Evolutionary conservation across 1,140 invertebrate genomes (phyloP).

Genomic region (Drosophila albomicans): DNA sequence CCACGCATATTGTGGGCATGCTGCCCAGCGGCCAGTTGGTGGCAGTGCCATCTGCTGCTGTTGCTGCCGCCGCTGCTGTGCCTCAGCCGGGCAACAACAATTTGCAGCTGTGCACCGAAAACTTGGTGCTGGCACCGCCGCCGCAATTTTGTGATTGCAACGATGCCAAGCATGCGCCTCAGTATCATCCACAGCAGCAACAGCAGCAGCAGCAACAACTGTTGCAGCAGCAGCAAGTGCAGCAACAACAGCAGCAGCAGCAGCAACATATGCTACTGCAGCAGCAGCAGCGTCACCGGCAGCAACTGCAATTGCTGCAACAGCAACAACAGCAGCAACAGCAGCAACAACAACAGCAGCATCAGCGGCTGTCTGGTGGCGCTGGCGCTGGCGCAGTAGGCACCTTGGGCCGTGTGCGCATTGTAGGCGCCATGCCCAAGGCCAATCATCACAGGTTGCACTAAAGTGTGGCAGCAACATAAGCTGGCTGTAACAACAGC

Average conservation of each 20-base stretch:
- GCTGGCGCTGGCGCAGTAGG: constrained; percentile 81
- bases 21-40: constrained; percentile 73
- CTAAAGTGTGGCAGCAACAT: constrained; percentile 38
- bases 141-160: constrained; percentile 88
- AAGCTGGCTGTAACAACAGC: constrained; percentile 7
- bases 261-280: constrained; percentile 58
- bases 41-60: constrained; percentile 66
- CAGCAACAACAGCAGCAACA: constrained; percentile 64
- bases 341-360: constrained; percentile 76
- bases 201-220: constrained; percentile 41
- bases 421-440: constrained; percentile 92
- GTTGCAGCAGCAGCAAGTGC: constrained; percentile 44
- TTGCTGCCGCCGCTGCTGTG: constrained; percentile 62
- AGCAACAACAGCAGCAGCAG: constrained; percentile 57
- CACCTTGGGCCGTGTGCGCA: constrained; percentile 89
- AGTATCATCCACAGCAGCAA: constrained; percentile 48
- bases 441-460: constrained; percentile 80
- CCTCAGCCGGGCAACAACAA: constrained; percentile 76
- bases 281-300: constrained; percentile 64
- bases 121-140: constrained; percentile 91
- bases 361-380: constrained; percentile 79
- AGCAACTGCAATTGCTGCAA: constrained; percentile 67
- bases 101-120: constrained; percentile 85
- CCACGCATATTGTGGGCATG: constrained; percentile 70
- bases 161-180: constrained; percentile 79